Evolutionary conservation across 2,113 vertebrate species (phyloP), one percentile per base, ranked within the genome.

Genomic region (Ammodytes marinus): DNA sequence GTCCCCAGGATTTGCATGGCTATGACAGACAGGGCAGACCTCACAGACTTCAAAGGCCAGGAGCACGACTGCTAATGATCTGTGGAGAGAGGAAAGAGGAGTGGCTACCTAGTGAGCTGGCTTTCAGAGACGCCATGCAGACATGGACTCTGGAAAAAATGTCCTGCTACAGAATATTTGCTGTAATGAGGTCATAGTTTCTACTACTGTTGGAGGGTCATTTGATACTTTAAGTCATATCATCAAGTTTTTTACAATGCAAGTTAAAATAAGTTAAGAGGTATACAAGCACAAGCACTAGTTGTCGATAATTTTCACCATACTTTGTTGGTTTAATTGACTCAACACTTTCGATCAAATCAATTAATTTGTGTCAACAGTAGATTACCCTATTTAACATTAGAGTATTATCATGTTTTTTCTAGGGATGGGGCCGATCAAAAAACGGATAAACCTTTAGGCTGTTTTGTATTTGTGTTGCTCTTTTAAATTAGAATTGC

Each of bases 1-100:
- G 92, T 94, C 89, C 86, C 82, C 84, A 86, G 91, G 93, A 95
- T 95, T 95, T 95, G 87, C 88, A 92, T 91, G 88, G 88, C 88
- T 91, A 77, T 93, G 94, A 95, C 91, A 94, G 93, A 91, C 90
- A 85, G 74, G 80, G 87, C 90, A 88, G 89, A 93, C 92, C 90
- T 91, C 88, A 86, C 90, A 87, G 82, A 94, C 93, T 90, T 92
- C 92, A 94, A 94, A 94, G 91, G 80, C 71, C 88, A 65, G 78
- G 61, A 84, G 81, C 85, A 75, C 60, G 83, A 89, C 84, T 90
- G 88, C 91, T 95, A 95, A 95, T 93, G 91, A 94, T 91, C 92
- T 91, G 93, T 89, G 87, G 84, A 88, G 83, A 88, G 86, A 89
- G 83, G 80, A 74, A 86, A 88, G 88, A 79, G 75, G 81, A 79